Evolutionary conservation across 1,140 invertebrate genomes (phyloP).

Genomic region (Caenorhabditis brenneri): DNA sequence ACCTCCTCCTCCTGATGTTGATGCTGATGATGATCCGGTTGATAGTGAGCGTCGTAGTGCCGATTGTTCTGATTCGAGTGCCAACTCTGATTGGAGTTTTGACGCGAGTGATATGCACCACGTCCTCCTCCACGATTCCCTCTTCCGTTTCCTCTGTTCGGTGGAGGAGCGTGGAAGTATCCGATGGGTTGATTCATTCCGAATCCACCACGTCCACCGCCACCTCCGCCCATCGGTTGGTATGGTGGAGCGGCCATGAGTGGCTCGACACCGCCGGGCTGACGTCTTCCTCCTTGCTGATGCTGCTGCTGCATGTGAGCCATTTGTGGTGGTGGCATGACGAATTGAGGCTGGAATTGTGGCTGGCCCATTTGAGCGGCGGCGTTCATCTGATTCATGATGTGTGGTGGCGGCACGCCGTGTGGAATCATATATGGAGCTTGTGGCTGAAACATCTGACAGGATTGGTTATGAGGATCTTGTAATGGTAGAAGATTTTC

Average conservation of each 20-base stretch:
- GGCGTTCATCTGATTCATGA: constrained; percentile 15
- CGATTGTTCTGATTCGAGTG: background rate
- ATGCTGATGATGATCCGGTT: background rate
- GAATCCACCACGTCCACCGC: background rate
- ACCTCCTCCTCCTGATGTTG: background rate
- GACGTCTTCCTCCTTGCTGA: no score
- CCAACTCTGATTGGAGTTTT: constrained; percentile 14
- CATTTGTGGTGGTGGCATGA: background rate
- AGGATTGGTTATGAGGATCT: background rate
- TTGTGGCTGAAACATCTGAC: constrained; percentile 4
- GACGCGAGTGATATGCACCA: background rate
- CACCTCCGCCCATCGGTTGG: background rate
- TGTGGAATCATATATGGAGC: background rate
- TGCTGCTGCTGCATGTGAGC: background rate
- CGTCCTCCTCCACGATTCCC: background rate
- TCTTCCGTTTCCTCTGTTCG: background rate
- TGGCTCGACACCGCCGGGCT: no score
- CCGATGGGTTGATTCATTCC: constrained; percentile 1
- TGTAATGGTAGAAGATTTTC: no score
- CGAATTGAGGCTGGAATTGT: background rate
- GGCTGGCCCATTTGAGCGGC: background rate
- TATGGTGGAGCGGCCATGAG: background rate
- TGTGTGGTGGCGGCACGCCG: background rate
- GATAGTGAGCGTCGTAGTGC: background rate
- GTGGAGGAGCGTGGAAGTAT: background rate